phyloP scores from a whole-genome alignment of 2,888 invertebrate species.

The Oxycera nigricornis region DNA sequence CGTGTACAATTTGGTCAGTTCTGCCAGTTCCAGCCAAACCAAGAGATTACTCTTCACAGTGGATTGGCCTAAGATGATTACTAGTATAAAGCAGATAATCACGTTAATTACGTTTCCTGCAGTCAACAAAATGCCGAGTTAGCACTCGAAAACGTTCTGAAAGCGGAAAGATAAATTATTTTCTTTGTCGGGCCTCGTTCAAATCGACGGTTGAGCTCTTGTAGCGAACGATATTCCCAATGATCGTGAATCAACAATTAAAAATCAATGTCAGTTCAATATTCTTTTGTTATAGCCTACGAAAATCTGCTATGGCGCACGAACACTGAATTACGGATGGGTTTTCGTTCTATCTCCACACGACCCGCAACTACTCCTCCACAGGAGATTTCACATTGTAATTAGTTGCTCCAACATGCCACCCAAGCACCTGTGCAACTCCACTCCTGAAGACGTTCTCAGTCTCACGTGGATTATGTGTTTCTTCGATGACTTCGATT shows the following conservation, averaged over 20 bases:
- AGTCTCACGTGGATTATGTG: constrained; percentile 20
- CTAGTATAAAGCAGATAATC: constrained; percentile 8
- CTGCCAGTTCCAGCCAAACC: neutral
- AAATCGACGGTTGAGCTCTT: neutral
- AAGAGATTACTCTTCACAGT: neutral
- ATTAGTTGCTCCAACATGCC: constrained; percentile 28
- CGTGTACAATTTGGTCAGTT: neutral
- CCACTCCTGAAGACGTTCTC: neutral
- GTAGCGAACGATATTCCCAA: constrained; percentile 15
- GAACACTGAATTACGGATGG: constrained; percentile 32
- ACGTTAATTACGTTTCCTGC: constrained; percentile 23
- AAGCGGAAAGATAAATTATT: constrained; percentile 17
- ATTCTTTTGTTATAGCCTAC: constrained; percentile 16
- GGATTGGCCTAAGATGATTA: neutral
- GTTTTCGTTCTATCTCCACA: constrained; percentile 27
- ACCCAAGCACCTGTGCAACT: neutral
- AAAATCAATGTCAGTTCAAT: constrained; percentile 21
- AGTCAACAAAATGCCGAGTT: constrained; percentile 3
- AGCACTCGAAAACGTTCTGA: constrained; percentile 5
- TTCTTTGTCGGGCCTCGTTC: neutral
- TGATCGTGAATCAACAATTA: constrained; percentile 21
- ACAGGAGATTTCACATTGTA: constrained; percentile 40
- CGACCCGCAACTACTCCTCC: constrained; percentile 22
- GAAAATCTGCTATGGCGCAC: constrained; percentile 7
- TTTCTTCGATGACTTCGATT: constrained; percentile 12